phyloP scores from a whole-genome alignment of 2,797 vertebrate species.

The Pantherophis alleghaniensis region DNA sequence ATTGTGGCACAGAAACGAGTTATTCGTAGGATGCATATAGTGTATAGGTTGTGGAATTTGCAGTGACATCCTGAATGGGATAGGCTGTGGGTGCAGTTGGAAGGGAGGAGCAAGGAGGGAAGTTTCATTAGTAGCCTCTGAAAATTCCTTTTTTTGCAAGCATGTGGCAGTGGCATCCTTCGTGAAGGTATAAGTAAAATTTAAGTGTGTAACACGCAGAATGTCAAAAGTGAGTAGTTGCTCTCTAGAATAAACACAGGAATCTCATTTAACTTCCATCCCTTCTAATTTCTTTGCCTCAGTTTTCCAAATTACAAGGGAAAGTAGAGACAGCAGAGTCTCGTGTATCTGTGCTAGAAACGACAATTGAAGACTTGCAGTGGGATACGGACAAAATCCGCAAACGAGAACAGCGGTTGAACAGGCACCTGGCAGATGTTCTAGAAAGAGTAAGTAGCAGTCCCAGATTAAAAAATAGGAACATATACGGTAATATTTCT shows the following conservation, averaged over 20 bases:
- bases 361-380: slow-evolving; percentile 92
- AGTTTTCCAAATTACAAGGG: slow-evolving; percentile 85
- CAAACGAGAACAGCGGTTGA: slow-evolving; percentile 91
- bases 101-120: not conserved
- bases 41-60: not conserved
- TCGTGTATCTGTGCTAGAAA: slow-evolving; percentile 88
- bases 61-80: not conserved
- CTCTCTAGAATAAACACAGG: not conserved
- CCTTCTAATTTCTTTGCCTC: slow-evolving; percentile 25
- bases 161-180: not conserved
- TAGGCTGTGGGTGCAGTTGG: not conserved
- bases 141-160: not conserved
- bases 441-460: slow-evolving; percentile 82
- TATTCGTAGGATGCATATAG: not conserved
- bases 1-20: not conserved
- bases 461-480: not conserved
- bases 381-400: slow-evolving; percentile 99
- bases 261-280: not conserved
- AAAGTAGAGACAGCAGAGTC: slow-evolving; percentile 91
- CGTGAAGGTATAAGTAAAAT: not conserved
- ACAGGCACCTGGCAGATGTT: slow-evolving; percentile 89
- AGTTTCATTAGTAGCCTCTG: not conserved
- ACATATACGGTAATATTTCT: not conserved
- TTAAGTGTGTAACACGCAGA: not conserved
- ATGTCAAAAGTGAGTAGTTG: not conserved